phyloP scores from a whole-genome alignment of 2,888 invertebrate species.

The Cheilosia scutellata region DNA sequence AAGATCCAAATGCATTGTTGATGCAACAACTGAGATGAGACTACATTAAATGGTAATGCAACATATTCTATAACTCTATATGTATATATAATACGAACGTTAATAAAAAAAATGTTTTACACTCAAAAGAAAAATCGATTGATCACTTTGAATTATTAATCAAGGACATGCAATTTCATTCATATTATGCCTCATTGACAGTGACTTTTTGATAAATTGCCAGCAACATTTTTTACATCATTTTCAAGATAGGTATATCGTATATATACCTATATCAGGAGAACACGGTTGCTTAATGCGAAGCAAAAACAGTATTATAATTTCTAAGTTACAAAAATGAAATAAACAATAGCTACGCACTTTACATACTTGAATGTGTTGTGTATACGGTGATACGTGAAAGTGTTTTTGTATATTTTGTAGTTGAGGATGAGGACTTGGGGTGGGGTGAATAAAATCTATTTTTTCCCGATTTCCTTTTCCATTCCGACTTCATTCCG shows the following conservation, averaged over 20 bases:
- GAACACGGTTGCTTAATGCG: conserved; percentile 22
- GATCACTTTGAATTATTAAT: conserved; percentile 54
- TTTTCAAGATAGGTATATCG: conserved; percentile 29
- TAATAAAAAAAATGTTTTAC: conserved; percentile 5
- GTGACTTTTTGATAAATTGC: conserved; percentile 32
- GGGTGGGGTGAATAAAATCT: conserved; percentile 22
- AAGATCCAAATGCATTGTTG: not conserved
- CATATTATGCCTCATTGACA: conserved; percentile 15
- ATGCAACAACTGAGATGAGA: not conserved
- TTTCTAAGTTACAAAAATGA: conserved; percentile 1
- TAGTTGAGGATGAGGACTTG: too few species aligned
- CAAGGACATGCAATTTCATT: conserved; percentile 53
- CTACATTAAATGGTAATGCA: not conserved
- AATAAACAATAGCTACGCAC: not conserved
- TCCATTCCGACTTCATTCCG: not conserved
- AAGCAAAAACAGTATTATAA: conserved; percentile 19
- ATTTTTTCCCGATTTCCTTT: not conserved
- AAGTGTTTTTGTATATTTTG: not conserved
- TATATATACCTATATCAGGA: too few species aligned
- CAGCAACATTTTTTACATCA: conserved; percentile 31
- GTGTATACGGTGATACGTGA: not conserved
- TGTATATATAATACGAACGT: not conserved
- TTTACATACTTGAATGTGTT: not conserved
- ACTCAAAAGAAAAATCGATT: conserved; percentile 50
- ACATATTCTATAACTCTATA: not conserved